Evolutionary conservation across 2,888 invertebrate species (phyloP).

Genomic region (Iphiclides podalirius): DNA sequence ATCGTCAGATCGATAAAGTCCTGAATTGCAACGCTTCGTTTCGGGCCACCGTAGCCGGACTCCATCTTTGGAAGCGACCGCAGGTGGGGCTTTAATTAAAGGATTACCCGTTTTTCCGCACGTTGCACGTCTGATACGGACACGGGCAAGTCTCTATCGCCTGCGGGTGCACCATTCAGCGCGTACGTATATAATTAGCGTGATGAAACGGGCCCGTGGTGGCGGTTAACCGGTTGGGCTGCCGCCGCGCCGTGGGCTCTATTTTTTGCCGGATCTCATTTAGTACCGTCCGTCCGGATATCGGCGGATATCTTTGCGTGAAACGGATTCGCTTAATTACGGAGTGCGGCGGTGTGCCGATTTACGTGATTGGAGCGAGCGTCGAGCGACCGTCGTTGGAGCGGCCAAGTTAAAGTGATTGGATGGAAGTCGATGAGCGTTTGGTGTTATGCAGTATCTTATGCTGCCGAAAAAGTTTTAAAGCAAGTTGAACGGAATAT

Average conservation of each 20-base stretch:
- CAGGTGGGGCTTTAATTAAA: slow-evolving; percentile 54
- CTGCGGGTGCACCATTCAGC: slow-evolving; percentile 28
- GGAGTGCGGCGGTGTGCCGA: too few species aligned
- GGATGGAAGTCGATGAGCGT: too few species aligned
- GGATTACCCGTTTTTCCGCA: slow-evolving; percentile 59
- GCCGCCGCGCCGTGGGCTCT: slow-evolving; percentile 38
- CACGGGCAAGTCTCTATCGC: slow-evolving; percentile 28
- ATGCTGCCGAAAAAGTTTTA: too few species aligned
- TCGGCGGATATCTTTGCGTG: too few species aligned
- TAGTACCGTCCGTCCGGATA: slow-evolving; percentile 8
- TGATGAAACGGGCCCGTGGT: slow-evolving; percentile 54
- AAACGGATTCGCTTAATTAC: not conserved
- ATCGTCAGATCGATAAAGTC: too few species aligned
- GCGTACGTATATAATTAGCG: slow-evolving; percentile 52
- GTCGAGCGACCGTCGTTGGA: too few species aligned
- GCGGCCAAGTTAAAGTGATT: too few species aligned
- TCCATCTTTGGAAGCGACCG: slow-evolving; percentile 46
- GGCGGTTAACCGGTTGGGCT: slow-evolving; percentile 48
- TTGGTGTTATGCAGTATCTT: too few species aligned
- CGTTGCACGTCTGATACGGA: slow-evolving; percentile 29
- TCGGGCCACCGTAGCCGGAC: slow-evolving; percentile 29
- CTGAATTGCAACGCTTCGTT: too few species aligned
- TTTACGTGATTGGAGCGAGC: too few species aligned
- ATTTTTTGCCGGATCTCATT: slow-evolving; percentile 43
- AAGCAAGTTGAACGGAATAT: too few species aligned